Percentiles rank a stretch among this genome's conserved stretches.
Evolutionary conservation across 2,113 vertebrate genomes (phyloP).

Genomic region (Danio rerio): DNA sequence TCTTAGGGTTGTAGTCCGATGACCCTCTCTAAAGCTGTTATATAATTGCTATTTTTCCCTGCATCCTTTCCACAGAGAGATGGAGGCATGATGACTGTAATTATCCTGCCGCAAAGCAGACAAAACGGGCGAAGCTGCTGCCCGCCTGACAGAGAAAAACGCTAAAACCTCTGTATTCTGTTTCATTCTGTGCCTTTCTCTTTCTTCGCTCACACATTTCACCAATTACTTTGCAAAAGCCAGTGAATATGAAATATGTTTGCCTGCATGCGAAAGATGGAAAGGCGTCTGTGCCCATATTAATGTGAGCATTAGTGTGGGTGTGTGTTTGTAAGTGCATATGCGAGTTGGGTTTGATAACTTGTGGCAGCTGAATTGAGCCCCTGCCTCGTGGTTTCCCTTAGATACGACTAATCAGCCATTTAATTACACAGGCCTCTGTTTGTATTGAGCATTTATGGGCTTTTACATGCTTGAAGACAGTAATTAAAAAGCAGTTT

Average conservation of each 20-base stretch:
- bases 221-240: not conserved
- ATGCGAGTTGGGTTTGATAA: slow-evolving; percentile 8
- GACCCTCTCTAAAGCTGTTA: slow-evolving; percentile 44
- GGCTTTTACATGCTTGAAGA: slow-evolving; percentile 46
- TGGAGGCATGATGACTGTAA: slow-evolving; percentile 60
- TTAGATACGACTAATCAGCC: slow-evolving; percentile 53
- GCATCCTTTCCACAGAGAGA: slow-evolving; percentile 30
- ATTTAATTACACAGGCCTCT: slow-evolving; percentile 58
- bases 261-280: not conserved
- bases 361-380: slow-evolving; percentile 25
- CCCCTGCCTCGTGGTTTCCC: slow-evolving; percentile 36
- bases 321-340: slow-evolving; percentile 9
- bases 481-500: slow-evolving; percentile 53
- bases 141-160: slow-evolving; percentile 3
- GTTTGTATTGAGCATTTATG: slow-evolving; percentile 51
- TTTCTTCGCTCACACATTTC: not conserved
- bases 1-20: slow-evolving; percentile 16
- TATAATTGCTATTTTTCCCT: slow-evolving; percentile 54
- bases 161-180: not conserved
- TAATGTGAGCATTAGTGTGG: not conserved
- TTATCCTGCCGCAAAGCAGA: slow-evolving; percentile 55
- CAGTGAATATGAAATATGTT: not conserved
- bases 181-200: not conserved
- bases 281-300: not conserved
- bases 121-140: slow-evolving; percentile 25